Evolutionary conservation across 2,113 vertebrate genomes (phyloP), one percentile per base, ranked within the genome.

Genomic region (Galemys pyrenaicus): DNA sequence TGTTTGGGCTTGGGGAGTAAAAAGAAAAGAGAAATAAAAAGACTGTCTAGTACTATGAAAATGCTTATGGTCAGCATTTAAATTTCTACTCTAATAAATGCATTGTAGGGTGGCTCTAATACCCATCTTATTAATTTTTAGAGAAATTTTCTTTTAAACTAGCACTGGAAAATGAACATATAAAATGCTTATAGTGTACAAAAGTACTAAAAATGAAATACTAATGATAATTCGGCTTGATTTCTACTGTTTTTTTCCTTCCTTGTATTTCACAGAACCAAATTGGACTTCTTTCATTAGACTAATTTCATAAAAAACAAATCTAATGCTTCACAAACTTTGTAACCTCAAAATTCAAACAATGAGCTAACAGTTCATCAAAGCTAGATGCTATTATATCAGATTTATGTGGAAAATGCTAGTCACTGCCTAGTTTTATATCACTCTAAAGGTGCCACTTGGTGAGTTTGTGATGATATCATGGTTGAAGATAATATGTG

Each of bases 311-410:
- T 86, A 60, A 84, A 44, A 96, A 96, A 75, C 6, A 46, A 92
- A 96, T 93, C 3, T 39, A 39, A 1, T 49, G 24, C 87, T 92
- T 91, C 77, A 94, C 37, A 96, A 95, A 94, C 92, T 89, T 95
- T 97, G 60, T 60, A 85, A 46, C 80, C 87, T 49, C 24, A 39
- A 5, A 89, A 78, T 13, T 80, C 46, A 49, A 90, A 16, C 46
- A 94, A 92, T 95, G 95, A 93, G 19, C 35, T 92, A 64, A 12
- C 13, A 96, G 95, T 65, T 74, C 30, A 96, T 75, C 24, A 96
- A 96, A 73, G 93, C 37, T 20, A 93, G 41, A 35, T 95, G 73
- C 54, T 85, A 73, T 87, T 90, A n/a, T 32, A 95, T 44, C 37
- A 32, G 92, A 37, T 84, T 46, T 79, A 37, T 13, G 19, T 64